Percentiles rank a stretch among this genome's conserved stretches.
Conservation (phyloP, 2,888 invertebrate genomes). For the Polyploca ridens region DNA sequence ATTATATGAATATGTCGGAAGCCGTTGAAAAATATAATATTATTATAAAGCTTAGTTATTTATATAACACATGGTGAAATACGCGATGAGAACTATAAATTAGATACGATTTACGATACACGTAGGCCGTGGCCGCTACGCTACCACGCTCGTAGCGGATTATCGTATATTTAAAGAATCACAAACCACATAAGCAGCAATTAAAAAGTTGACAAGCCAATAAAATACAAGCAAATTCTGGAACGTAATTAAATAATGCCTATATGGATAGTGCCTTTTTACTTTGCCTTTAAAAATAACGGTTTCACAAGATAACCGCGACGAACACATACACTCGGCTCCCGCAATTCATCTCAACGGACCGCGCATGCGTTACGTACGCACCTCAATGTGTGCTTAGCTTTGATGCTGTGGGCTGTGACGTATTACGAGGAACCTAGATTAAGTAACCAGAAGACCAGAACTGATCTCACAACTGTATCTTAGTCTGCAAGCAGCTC, state of each 20-base stretch:
- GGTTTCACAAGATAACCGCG: slow-evolving; percentile 8
- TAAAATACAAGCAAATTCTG: not conserved
- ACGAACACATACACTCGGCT: slow-evolving; percentile 55
- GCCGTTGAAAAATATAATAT: too few relatives aligned
- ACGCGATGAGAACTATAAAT: not conserved
- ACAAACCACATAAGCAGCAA: not conserved
- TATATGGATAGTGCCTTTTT: not conserved
- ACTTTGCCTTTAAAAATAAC: slow-evolving; percentile 3
- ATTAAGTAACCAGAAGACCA: not conserved
- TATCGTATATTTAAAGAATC: not conserved
- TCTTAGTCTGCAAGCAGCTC: too few relatives aligned
- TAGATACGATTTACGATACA: not conserved
- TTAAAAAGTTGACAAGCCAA: slow-evolving; percentile 2
- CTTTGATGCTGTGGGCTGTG: slow-evolving; percentile 27
- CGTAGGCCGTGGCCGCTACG: not conserved
- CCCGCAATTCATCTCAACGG: slow-evolving; percentile 50
- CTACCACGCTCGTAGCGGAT: not conserved
- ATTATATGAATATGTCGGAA: too few relatives aligned
- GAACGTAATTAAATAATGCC: not conserved
- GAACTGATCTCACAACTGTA: too few relatives aligned
- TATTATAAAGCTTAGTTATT: too few relatives aligned
- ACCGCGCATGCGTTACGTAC: slow-evolving; percentile 45
- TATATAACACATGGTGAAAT: not conserved
- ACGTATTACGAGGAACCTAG: slow-evolving; percentile 11
- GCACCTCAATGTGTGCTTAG: slow-evolving; percentile 42